Percentiles rank a stretch among this genome's conserved stretches.
These are phyloP conservation scores for Cariama cristata DNA, from an alignment of 2,113 vertebrate genomes.

Conservation along the genomic window DNA sequence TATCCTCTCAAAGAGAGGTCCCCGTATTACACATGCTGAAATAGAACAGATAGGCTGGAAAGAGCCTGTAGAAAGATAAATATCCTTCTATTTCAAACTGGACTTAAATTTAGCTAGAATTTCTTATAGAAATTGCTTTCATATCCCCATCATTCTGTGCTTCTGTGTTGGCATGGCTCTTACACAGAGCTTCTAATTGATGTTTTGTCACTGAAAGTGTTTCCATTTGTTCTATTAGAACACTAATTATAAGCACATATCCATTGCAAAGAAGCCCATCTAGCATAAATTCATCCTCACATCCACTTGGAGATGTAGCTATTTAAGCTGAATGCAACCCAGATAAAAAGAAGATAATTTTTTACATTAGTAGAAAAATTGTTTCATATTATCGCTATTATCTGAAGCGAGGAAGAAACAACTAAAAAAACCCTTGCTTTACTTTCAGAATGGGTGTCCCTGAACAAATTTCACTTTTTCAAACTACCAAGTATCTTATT, in stretches of 20 bases:
- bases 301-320: neutral
- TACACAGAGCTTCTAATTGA: neutral
- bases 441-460: neutral
- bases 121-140: neutral
- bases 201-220: neutral
- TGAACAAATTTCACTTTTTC: neutral
- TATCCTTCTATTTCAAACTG: neutral
- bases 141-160: neutral
- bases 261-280: neutral
- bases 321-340: neutral
- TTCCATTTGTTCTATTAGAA: neutral
- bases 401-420: neutral
- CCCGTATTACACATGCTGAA: neutral
- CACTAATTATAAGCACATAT: neutral
- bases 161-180: neutral
- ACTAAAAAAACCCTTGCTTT: accelerated
- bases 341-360: neutral
- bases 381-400: neutral
- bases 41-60: neutral
- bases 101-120: neutral
- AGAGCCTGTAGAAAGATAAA: neutral
- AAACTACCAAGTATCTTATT: neutral
- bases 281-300: neutral
- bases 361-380: neutral
- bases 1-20: neutral